phyloP scores from a whole-genome alignment of 2,113 vertebrate genomes.

The Pseudorasbora parva region DNA sequence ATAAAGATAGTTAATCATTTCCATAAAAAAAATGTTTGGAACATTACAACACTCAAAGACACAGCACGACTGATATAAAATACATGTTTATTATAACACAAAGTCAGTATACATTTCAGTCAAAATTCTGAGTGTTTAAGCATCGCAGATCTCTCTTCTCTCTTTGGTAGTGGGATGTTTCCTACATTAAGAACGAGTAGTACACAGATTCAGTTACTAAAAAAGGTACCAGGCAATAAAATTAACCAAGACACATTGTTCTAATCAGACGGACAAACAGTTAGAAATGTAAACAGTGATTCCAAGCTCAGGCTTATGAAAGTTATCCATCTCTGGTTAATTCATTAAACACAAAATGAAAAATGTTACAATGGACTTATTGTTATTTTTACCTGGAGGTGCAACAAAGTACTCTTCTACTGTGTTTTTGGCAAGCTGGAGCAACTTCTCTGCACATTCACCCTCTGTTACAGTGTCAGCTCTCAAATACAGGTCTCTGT shows the following conservation, averaged over 20 bases:
- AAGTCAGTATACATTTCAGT: slow-evolving; percentile 13
- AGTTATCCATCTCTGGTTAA: not conserved
- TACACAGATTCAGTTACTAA: not conserved
- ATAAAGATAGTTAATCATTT: no score
- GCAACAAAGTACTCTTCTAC: slow-evolving; percentile 94
- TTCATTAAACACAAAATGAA: not conserved
- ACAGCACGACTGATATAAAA: not conserved
- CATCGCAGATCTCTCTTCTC: slow-evolving; percentile 72
- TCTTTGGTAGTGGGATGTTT: slow-evolving; percentile 86
- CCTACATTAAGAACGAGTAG: slow-evolving; percentile 70
- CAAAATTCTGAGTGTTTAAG: slow-evolving; percentile 69
- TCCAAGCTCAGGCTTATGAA: not conserved
- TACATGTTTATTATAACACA: slow-evolving; percentile 24
- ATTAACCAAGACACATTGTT: not conserved
- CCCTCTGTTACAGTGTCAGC: slow-evolving; percentile 82
- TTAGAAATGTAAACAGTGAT: not conserved
- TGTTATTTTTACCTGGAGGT: slow-evolving; percentile 84
- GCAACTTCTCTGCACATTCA: slow-evolving; percentile 80
- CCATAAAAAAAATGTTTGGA: not conserved
- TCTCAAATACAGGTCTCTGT: slow-evolving; percentile 84
- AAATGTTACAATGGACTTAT: not conserved
- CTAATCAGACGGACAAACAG: not conserved
- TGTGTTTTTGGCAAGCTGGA: slow-evolving; percentile 80
- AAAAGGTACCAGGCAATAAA: not conserved
- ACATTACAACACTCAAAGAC: not conserved